Base-by-base conservation (phyloP, 2,888 invertebrate genomes). In the Proisotoma minuta region DNA sequence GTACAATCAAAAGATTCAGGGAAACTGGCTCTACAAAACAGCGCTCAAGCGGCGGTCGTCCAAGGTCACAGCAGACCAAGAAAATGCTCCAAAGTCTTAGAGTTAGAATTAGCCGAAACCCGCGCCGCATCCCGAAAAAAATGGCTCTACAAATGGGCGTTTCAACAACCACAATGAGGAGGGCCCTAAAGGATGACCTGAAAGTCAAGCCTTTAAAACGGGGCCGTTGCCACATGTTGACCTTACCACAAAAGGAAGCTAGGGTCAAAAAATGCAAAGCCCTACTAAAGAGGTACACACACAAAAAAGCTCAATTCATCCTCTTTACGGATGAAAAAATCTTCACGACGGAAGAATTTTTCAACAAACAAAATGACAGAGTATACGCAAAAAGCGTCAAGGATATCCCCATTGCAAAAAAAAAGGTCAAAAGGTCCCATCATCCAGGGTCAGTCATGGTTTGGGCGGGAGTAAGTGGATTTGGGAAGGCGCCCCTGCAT, bases 261-360 rank as follows among this genome's bases (percentile, higher is more conserved):
- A 15, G 43, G 20, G 18, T 43, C 5, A 4, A 43, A 29, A 29
- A 39, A 39, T 34, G 28, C 22, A 54, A 34, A 54, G 29, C 22
- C 5, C 54, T 54, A 10, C 18, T 54, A 15, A 5, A 28, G 28
- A 48, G 48, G n/a, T 49, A 26, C 12, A 23, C 3, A 28, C 18
- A 20, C 22, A 10, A 8, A 2, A 24, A n/a, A 12, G 26, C 24
- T 1, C 15, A 49, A 29, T 27, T 3, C 4, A 28, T 24, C 2
- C 50, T 58, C 49, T 57, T 57, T 49, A 26, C 23, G 2, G 58
- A 47, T 24, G 58, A 58, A 29, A 58, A 58, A 58, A 43, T 27
- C 28, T 58, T 58, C 23, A 58, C 48, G 2, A 24, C 49, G 22
- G 49, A 48, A 28, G 34, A 12, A 27, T n/a, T 27, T 18, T 58